Conservation (phyloP, 2,797 vertebrate species). For the Chelon auratus region DNA sequence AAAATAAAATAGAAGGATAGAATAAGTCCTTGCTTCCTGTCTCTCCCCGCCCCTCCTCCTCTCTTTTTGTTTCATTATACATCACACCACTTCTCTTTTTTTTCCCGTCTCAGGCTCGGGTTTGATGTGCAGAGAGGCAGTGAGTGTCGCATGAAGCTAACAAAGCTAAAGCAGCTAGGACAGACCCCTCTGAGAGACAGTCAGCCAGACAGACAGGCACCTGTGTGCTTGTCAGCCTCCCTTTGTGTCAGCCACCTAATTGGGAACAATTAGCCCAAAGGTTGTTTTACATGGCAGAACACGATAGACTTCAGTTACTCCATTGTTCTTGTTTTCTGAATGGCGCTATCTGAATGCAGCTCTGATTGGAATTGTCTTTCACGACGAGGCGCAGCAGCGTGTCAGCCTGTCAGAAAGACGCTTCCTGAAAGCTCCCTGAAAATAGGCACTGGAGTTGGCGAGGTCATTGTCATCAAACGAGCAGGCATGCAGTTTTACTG, state of each 20-base stretch:
- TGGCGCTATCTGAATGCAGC: conserved; percentile 67
- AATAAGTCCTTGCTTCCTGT: conserved; percentile 34
- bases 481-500: conserved; percentile 53
- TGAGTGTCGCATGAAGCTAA: conserved; percentile 44
- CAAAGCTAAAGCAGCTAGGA: conserved; percentile 58
- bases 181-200: conserved; percentile 55
- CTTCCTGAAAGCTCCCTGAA: conserved; percentile 55
- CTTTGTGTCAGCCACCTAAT: conserved; percentile 76
- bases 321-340: conserved; percentile 74
- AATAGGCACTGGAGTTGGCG: conserved; percentile 41
- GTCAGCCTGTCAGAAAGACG: conserved; percentile 66
- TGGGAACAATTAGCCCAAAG: conserved; percentile 80
- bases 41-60: conserved; percentile 16
- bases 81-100: conserved; percentile 43
- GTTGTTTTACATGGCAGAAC: conserved; percentile 78
- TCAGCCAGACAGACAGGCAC: conserved; percentile 66
- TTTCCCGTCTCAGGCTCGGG: conserved; percentile 7
- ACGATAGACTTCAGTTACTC: conserved; percentile 73
- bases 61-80: conserved; percentile 60
- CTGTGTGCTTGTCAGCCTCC: conserved; percentile 69
- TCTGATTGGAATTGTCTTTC: conserved; percentile 73
- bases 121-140: conserved; percentile 53
- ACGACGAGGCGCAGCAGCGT: conserved; percentile 34
- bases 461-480: conserved; percentile 67
- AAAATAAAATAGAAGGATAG: conserved; percentile 4